These are phyloP conservation scores for Tor tambroides DNA, from an alignment of 2,113 vertebrate genomes.

Conservation along the genomic window DNA sequence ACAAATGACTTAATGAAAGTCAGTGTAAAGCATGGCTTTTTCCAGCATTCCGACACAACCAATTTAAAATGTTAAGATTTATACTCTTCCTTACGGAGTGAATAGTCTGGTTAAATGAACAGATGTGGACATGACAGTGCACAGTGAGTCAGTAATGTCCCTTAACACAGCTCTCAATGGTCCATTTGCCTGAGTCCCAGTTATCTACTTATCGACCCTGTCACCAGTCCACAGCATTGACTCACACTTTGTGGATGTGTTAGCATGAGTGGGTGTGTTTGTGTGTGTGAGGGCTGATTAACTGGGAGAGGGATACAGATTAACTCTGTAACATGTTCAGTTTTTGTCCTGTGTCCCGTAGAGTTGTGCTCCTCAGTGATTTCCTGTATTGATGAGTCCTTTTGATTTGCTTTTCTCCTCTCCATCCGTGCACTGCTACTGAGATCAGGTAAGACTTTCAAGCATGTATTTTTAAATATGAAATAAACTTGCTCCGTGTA, in stretches of 20 bases:
- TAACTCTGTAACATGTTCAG: conserved; percentile 9
- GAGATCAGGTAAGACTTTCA: conserved; percentile 68
- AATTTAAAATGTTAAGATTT: not conserved
- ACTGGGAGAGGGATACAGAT: not conserved
- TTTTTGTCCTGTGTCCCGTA: conserved; percentile 7
- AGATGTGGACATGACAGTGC: not conserved
- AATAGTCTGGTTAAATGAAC: not conserved
- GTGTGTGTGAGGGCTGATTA: conserved; percentile 12
- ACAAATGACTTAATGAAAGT: too few species aligned
- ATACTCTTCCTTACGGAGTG: not conserved
- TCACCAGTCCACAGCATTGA: conserved; percentile 55
- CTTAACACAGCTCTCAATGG: conserved; percentile 12
- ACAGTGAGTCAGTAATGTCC: conserved; percentile 5
- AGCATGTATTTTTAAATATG: not conserved
- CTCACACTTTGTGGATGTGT: conserved; percentile 6
- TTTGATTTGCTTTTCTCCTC: conserved; percentile 54
- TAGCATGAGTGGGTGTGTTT: conserved; percentile 3
- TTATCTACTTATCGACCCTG: conserved; percentile 46
- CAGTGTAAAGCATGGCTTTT: too few species aligned
- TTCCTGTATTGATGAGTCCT: conserved; percentile 62
- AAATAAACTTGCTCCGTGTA: not conserved
- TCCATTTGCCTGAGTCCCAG: conserved; percentile 50
- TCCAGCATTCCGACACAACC: not conserved
- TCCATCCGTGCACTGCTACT: conserved; percentile 55
- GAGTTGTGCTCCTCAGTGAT: conserved; percentile 5